phyloP scores from a whole-genome alignment of 2,888 invertebrate species.

The Nezara viridula region DNA sequence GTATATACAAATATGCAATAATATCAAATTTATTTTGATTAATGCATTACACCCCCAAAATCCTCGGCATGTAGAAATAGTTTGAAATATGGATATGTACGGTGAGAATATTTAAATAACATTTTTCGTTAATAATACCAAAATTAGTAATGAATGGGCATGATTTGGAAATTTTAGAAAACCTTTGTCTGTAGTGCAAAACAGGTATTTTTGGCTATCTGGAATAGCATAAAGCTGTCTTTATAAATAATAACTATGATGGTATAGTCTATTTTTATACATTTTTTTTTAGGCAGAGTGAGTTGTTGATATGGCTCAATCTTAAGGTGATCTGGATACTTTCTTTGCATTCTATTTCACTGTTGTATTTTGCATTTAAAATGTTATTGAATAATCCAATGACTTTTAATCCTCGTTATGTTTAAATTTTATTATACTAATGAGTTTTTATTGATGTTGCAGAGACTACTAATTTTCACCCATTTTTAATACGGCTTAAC shows the following conservation, averaged over 20 bases:
- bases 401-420: background rate
- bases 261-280: too few species aligned
- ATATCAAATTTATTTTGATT: too few species aligned
- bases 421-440: background rate
- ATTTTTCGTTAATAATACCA: background rate
- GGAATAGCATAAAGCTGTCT: background rate
- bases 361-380: background rate
- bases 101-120: background rate
- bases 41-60: too few species aligned
- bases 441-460: background rate
- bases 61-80: too few species aligned
- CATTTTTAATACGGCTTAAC: too few species aligned
- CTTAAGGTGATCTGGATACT: too few species aligned
- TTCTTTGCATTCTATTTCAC: background rate
- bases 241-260: background rate
- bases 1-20: too few species aligned
- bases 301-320: background rate
- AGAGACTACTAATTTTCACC: too few species aligned
- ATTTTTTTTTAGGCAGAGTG: background rate
- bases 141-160: background rate
- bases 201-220: background rate
- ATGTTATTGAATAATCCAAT: background rate
- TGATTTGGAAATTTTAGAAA: background rate
- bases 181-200: background rate
- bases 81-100: too few species aligned